These are phyloP conservation scores for Corvus moneduloides DNA, from an alignment of 2,113 vertebrate genomes.

Conservation along the genomic window DNA sequence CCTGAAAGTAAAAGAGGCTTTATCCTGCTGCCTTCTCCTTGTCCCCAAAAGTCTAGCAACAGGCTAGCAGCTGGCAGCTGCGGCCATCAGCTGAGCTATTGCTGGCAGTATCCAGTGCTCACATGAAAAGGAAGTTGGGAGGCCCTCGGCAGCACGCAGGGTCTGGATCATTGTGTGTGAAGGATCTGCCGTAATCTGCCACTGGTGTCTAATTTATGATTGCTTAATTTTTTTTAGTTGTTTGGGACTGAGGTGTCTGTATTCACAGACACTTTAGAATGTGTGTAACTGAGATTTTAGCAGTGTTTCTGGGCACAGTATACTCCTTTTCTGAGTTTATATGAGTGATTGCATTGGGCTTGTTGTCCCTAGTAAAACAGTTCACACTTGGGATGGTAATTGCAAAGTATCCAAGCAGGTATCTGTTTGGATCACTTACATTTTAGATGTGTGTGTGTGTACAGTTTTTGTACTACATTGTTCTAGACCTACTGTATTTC, in stretches of 20 bases:
- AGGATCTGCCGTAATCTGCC: conserved; percentile 7
- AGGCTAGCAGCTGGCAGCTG: conserved; percentile 53
- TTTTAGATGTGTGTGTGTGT: neutral
- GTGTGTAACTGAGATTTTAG: neutral
- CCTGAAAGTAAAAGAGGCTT: conserved; percentile 22
- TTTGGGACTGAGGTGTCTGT: neutral
- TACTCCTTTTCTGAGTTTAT: neutral
- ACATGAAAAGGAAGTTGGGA: conserved; percentile 40
- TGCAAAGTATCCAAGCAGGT: neutral
- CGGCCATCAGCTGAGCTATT: conserved; percentile 20
- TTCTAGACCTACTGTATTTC: neutral
- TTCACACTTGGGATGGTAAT: neutral
- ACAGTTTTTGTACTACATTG: neutral
- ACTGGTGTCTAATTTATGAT: neutral
- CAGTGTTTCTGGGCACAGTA: neutral
- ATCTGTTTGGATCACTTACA: neutral
- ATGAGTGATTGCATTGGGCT: neutral
- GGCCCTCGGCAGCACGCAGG: conserved; percentile 8
- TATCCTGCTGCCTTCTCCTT: conserved; percentile 41
- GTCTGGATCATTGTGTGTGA: neutral
- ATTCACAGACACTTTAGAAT: neutral
- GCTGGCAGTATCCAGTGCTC: conserved; percentile 37
- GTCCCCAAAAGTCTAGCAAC: conserved; percentile 39
- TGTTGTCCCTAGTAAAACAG: neutral
- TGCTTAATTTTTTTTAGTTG: neutral